Evolutionary conservation across 2,888 invertebrate species (phyloP), one percentile per base, ranked within the genome.

Genomic region (Girardia tigrina): DNA sequence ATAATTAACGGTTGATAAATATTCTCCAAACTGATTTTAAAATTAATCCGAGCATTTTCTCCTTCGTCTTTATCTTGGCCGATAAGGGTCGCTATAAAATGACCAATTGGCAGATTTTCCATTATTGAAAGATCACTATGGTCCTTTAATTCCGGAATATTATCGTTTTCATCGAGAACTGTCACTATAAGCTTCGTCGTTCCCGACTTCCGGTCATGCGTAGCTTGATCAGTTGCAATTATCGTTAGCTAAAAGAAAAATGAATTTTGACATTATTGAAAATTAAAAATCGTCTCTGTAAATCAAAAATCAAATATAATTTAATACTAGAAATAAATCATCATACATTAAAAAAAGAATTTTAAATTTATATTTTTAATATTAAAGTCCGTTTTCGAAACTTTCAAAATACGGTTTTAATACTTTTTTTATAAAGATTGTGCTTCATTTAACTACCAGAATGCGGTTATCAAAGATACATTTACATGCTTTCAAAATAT

Each of bases 101-200:
- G 56, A 56, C 56, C 56, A 56, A 56, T 56, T 56, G 56, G 56
- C n/a, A 56, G n/a, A 56, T 56, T 56, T 56, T 56, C 56, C 56
- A 56, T 12, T 20, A 56, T 56, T 56, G 56, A 56, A 56, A 56
- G 23, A 4, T 56, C 56, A 20, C 20, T 56, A 56, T 56, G 23
- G 2, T 56, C 56, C 2, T 23, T n/a, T n/a, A 56, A 56, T 56
- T 56, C 56, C 4, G 56, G 56, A 56, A n/a, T n/a, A 56, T 56
- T 56, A 56, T 56, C 56, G 23, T 56, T 56, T 20, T 56, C 56
- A 56, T 56, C 56, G 4, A 56, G n/a, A 4, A 56, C 56, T 56
- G 56, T 56, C 20, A 56, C 23, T n/a, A 23, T 56, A 6, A 56
- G 23, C n/a, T 56, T n/a, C 4, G 56, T 56, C 4, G 56, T 20